Conservation (phyloP, 1,140 invertebrate genomes). For the Antheraea mylitta region DNA sequence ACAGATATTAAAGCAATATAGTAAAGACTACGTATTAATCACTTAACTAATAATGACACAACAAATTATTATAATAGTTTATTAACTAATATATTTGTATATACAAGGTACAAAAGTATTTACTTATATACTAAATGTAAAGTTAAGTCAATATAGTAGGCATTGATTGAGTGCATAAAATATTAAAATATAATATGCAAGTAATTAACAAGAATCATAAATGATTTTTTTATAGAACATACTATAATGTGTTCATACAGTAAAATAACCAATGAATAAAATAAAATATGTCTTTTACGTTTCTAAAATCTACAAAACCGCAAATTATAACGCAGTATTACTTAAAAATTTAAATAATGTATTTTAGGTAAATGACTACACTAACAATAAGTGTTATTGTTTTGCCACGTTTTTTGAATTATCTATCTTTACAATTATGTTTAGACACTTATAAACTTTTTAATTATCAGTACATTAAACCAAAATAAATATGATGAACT, state of each 20-base stretch:
- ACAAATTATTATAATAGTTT: slow-evolving; percentile 20
- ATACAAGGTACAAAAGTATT: slow-evolving; percentile 53
- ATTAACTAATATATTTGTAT: slow-evolving; percentile 35
- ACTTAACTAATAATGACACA: background rate
- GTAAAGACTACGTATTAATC: too few species aligned
- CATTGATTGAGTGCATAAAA: background rate
- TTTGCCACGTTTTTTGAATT: background rate
- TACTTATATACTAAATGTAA: slow-evolving; percentile 6
- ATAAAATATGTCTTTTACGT: background rate
- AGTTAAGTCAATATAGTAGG: background rate
- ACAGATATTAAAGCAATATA: too few species aligned
- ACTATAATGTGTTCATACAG: background rate
- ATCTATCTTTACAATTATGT: background rate
- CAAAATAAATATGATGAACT: background rate
- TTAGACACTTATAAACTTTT: background rate
- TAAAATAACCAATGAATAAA: background rate
- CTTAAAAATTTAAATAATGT: background rate
- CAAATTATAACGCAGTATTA: background rate
- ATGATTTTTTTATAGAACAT: background rate
- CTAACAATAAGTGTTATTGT: background rate
- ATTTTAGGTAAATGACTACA: background rate
- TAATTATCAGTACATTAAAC: background rate
- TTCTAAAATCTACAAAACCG: background rate
- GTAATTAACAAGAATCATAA: background rate
- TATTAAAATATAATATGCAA: background rate